Conservation (phyloP, 2,888 invertebrate genomes). For the Sepioteuthis lessoniana region DNA sequence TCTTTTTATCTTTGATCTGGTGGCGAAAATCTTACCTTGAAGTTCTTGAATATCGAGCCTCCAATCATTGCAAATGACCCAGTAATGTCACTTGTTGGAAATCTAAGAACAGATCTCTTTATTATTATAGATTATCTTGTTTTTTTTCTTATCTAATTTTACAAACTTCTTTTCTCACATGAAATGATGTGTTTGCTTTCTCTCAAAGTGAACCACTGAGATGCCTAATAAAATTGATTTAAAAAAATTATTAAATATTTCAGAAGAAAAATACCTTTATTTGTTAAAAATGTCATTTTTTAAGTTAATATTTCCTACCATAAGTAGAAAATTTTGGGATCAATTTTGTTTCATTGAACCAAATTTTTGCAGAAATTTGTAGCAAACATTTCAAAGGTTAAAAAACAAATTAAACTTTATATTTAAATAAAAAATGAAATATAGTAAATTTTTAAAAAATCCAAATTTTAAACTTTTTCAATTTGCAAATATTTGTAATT, state of each 20-base stretch:
- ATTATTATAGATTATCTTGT: neutral
- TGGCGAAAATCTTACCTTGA: conserved; percentile 88
- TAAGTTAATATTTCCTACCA: neutral
- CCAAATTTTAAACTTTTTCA: neutral
- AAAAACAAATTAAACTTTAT: neutral
- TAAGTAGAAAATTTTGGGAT: neutral
- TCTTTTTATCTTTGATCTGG: conserved; percentile 90
- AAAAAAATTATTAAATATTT: neutral
- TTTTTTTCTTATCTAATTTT: neutral
- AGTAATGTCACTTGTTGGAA: neutral
- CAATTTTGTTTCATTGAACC: neutral
- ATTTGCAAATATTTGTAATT: neutral
- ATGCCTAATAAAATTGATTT: neutral
- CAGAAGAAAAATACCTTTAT: neutral
- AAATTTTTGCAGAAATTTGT: neutral
- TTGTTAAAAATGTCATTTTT: neutral
- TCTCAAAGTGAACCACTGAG: neutral
- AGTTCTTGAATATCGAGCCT: conserved; percentile 64
- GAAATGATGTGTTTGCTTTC: neutral
- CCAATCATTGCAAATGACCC: neutral
- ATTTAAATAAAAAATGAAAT: neutral
- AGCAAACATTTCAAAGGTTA: neutral
- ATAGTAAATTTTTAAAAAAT: neutral
- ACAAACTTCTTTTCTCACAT: neutral
- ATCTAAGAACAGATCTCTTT: neutral